Evolutionary conservation across 1,140 invertebrate species (phyloP).

Genomic region (Onthophagus taurus): DNA sequence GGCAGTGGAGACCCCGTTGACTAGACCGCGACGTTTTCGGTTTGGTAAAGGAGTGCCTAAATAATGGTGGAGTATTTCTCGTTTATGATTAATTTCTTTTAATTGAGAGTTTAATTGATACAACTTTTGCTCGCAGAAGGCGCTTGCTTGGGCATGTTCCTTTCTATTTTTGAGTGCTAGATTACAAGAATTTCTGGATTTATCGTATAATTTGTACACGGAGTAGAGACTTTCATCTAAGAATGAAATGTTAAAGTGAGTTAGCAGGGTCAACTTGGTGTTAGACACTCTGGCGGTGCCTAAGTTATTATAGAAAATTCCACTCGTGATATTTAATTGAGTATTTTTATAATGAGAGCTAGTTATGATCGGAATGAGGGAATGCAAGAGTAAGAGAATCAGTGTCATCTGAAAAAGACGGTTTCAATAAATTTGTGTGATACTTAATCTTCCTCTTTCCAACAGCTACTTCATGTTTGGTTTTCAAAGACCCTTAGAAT

Average conservation of each 20-base stretch:
- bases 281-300: neutral
- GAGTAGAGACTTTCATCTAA: neutral
- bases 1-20: slow-evolving; percentile 27
- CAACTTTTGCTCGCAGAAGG: no score
- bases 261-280: neutral
- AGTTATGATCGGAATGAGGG: neutral
- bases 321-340: neutral
- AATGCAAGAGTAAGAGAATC: neutral
- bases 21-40: no score
- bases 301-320: neutral
- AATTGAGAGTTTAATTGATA: no score
- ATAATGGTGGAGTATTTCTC: neutral
- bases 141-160: no score
- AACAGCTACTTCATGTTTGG: slow-evolving; percentile 1
- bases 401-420: neutral
- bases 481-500: neutral
- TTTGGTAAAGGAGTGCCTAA: neutral
- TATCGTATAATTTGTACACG: neutral
- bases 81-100: neutral
- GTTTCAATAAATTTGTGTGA: slow-evolving; percentile 4
- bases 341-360: neutral
- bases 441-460: slow-evolving; percentile 2
- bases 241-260: neutral
- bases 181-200: neutral
- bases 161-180: neutral